A percentile compares a stretch with the other conserved stretches of the same genome.
These are phyloP conservation scores for Pimpla rufipes DNA, from an alignment of 2,888 invertebrate species.

Conservation along the genomic window DNA sequence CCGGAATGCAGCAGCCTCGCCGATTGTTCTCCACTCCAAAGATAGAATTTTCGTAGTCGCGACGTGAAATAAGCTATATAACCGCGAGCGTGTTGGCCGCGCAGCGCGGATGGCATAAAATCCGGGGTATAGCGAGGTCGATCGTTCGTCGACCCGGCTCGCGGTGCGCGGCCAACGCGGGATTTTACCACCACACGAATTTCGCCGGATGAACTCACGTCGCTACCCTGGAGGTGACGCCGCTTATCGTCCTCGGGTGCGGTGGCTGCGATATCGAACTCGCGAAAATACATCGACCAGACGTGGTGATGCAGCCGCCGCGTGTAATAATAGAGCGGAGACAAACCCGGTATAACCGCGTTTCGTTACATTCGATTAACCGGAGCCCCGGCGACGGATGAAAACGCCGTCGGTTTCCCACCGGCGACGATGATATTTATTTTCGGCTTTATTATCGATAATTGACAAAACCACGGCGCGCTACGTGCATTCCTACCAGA, in stretches of 20 bases:
- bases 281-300: conserved; percentile 57
- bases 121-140: conserved; percentile 31
- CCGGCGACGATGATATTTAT: conserved; percentile 37
- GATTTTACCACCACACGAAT: neutral
- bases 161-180: neutral
- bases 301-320: conserved; percentile 27
- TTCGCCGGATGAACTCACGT: conserved; percentile 30
- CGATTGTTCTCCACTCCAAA: neutral
- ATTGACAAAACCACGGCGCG: conserved; percentile 21
- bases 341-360: conserved; percentile 29
- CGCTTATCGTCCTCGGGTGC: conserved; percentile 22
- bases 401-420: conserved; percentile 12
- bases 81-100: neutral
- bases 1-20: neutral
- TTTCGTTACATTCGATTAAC: conserved; percentile 39
- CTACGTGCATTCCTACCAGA: conserved; percentile 15
- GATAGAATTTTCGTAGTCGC: conserved; percentile 7
- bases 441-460: conserved; percentile 54
- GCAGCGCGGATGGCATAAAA: conserved; percentile 26
- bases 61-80: neutral
- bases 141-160: conserved; percentile 46
- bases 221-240: conserved; percentile 40
- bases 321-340: conserved; percentile 56
- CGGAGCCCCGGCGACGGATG: neutral
- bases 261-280: conserved; percentile 40